phyloP scores from a whole-genome alignment of 2,797 vertebrate genomes.

The Moxostoma hubbsi region DNA sequence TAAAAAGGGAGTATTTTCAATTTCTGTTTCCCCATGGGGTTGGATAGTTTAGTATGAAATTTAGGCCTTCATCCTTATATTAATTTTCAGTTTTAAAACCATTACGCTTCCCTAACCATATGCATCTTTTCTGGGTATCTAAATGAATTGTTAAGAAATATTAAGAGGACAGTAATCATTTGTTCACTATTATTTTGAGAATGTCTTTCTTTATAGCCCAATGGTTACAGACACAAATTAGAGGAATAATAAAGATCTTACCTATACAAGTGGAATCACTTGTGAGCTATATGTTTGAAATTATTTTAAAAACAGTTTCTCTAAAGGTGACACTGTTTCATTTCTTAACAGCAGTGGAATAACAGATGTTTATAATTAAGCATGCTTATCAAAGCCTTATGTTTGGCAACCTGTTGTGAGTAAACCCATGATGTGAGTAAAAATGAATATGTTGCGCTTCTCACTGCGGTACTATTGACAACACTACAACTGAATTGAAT shows the following conservation, averaged over 20 bases:
- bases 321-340: neutral
- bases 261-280: too few relatives aligned
- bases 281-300: too few relatives aligned
- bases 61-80: neutral
- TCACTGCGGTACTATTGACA: neutral
- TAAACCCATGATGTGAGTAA: too few relatives aligned
- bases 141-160: neutral
- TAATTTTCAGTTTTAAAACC: neutral
- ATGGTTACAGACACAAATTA: too few relatives aligned
- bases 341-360: neutral
- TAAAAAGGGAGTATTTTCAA: too few relatives aligned
- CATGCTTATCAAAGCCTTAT: neutral
- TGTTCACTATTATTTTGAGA: neutral
- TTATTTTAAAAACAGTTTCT: neutral
- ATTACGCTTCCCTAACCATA: neutral
- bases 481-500: too few relatives aligned
- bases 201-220: neutral
- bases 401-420: conserved; percentile 1
- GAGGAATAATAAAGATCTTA: too few relatives aligned
- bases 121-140: neutral
- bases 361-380: neutral
- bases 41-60: neutral
- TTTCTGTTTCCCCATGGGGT: too few relatives aligned
- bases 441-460: neutral
- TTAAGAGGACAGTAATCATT: neutral